Percentiles rank a stretch among this genome's conserved stretches.
These are phyloP conservation scores for Plecturocebus donacophilus DNA, from an alignment of 2,113 vertebrate species.

Conservation along the genomic window DNA sequence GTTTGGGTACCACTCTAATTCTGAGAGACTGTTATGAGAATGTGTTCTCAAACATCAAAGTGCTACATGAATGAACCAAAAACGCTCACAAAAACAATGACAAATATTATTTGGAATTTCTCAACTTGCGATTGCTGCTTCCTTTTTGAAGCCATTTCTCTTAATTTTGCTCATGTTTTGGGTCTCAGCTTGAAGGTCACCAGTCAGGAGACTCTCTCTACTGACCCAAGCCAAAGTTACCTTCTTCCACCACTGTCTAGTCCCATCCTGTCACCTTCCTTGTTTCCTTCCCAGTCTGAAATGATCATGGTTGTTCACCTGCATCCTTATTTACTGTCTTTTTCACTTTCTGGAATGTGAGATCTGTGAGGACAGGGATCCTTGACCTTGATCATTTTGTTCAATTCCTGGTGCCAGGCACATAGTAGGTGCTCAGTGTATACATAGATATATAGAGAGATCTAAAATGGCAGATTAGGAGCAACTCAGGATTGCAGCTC, in stretches of 20 bases:
- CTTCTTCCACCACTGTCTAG: too few species aligned
- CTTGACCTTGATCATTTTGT: not conserved
- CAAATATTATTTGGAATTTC: not conserved
- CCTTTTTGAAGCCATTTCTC: not conserved
- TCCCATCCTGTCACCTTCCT: not conserved
- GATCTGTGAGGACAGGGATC: not conserved
- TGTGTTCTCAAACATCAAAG: constrained; percentile 68
- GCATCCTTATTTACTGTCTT: not conserved
- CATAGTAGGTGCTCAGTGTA: not conserved
- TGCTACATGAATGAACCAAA: constrained; percentile 65
- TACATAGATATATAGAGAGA: too few species aligned
- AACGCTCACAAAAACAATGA: constrained; percentile 62
- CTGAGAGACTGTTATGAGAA: constrained; percentile 57
- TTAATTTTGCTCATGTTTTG: not conserved
- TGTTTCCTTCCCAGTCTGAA: not conserved
- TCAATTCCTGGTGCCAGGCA: not conserved
- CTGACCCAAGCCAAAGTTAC: not conserved
- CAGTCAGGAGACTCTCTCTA: not conserved
- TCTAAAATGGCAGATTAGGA: too few species aligned
- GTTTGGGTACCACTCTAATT: constrained; percentile 43
- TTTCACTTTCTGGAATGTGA: not conserved
- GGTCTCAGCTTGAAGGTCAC: not conserved
- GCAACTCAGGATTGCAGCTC: too few species aligned
- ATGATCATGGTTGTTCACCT: not conserved
- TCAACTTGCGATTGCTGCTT: not conserved